Evolutionary conservation across 2,888 invertebrate species (phyloP), one percentile per base, ranked within the genome.

Genomic region (Caenorhabditis panamensis): DNA sequence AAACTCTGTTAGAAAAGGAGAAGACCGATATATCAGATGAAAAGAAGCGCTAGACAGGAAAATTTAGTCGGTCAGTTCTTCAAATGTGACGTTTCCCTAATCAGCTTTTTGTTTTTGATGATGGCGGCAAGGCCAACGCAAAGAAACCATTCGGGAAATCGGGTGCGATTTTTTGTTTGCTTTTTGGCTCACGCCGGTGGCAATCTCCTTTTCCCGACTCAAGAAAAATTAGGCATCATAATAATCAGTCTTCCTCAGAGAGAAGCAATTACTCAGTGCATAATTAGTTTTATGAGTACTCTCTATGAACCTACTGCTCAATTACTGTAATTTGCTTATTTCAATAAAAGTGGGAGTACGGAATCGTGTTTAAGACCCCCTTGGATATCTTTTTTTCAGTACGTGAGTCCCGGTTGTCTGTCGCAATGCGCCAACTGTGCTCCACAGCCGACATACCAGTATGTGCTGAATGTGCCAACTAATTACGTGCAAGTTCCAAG

Each of bases 381-480:
- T n/a, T n/a, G n/a, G n/a, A n/a, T 13, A 11, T 41, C 9, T 41
- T 6, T 41, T 41, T 79, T 84, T 72, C 79, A 84, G 84, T 73
- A 82, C 44, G 66, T 80, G 26, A 79, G 67, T 36, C 71, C 81
- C 22, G 75, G 75, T 16, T 84, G 84, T 44, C 56, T 78, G 28
- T 62, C 79, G 13, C 84, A 81, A 75, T 84, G 84, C 28, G 69
- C 67, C 75, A 80, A 68, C 61, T 84, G 84, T 37, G 41, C 73
- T 5, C 76, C 79, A n/a, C 80, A 82, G 61, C 79, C 36, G 51
- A 62, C 62, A 9, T 82, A 80, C 62, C 80, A 80, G 78, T 84
- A 84, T 64, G 82, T 84, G 2, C 49, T 84, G 28, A 79, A 82
- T 62, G 69, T 82, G 28, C 82, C 79, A 24, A 75, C 58, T 75